These are phyloP conservation scores for Dynastes grantii DNA, from an alignment of 2,888 invertebrate species.

Conservation along the genomic window DNA sequence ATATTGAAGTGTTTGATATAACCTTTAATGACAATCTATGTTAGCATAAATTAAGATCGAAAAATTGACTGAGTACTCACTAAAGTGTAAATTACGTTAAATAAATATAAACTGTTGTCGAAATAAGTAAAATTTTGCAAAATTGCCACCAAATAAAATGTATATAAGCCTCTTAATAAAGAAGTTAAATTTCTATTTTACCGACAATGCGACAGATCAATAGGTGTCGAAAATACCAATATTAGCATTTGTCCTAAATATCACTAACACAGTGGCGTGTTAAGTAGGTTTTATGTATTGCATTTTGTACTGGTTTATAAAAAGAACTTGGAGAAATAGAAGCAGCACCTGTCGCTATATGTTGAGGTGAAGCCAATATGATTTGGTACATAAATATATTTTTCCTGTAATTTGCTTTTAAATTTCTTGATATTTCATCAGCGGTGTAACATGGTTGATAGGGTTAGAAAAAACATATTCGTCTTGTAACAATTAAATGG, in stretches of 20 bases:
- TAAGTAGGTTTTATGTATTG: no score
- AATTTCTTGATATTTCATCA: no score
- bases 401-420: no score
- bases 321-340: no score
- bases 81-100: neutral
- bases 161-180: neutral
- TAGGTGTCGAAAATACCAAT: no score
- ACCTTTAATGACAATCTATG: neutral
- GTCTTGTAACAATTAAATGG: no score
- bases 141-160: neutral
- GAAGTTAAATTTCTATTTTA: neutral
- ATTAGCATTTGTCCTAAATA: neutral
- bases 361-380: no score
- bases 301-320: no score
- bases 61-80: neutral
- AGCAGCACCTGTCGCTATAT: no score
- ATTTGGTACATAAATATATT: no score
- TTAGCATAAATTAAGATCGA: neutral
- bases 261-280: neutral
- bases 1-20: conserved; percentile 2
- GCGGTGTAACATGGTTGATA: no score
- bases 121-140: neutral
- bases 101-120: neutral
- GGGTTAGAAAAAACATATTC: no score
- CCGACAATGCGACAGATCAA: neutral